Evolutionary conservation across 2,888 invertebrate species (phyloP), one percentile per base, ranked within the genome.

Genomic region (Anorthoa munda): DNA sequence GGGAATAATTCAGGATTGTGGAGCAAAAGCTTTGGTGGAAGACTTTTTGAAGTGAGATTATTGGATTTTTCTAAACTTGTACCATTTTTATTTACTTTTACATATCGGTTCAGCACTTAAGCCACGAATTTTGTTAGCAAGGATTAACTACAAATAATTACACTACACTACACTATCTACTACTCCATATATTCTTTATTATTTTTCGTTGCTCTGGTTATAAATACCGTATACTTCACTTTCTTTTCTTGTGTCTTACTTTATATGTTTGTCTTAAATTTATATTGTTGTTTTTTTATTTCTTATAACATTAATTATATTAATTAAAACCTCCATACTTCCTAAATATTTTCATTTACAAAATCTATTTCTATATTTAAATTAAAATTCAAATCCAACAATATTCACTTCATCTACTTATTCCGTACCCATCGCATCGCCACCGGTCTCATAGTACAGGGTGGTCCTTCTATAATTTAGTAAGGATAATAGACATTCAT

Each of bases 401-500:
- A 21, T 13, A 13, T 39, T 13, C 4, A 26, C 5, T 39, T 66
- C 26, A 46, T 9, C 11, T 15, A 55, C 4, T 12, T 64, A 55
- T 64, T 72, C 50, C 23, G 48, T n/a, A 58, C 39, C 26, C 75
- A 77, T 70, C 75, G 72, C 31, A 75, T 51, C 58, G 60, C 66
- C 12, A 23, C 63, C 26, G 51, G 67, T 85, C 58, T 75, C 87
- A 59, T 91, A 67, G 92, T 92, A 92, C 84, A 64, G 87, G 91
- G 81, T 84, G 81, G 83, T 87, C 87, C 87, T 88, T 92, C 89
- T 92, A 93, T 93, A 87, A 86, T 86, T 86, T 86, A 81, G 76
- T 85, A 85, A 86, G 86, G 84, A 93, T 94, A 95, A 94, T 94
- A 93, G 90, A 90, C 92, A 93, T 94, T 92, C 94, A 94, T 94